phyloP scores from a whole-genome alignment of 2,888 invertebrate species.

The Pyrrhia umbra region DNA sequence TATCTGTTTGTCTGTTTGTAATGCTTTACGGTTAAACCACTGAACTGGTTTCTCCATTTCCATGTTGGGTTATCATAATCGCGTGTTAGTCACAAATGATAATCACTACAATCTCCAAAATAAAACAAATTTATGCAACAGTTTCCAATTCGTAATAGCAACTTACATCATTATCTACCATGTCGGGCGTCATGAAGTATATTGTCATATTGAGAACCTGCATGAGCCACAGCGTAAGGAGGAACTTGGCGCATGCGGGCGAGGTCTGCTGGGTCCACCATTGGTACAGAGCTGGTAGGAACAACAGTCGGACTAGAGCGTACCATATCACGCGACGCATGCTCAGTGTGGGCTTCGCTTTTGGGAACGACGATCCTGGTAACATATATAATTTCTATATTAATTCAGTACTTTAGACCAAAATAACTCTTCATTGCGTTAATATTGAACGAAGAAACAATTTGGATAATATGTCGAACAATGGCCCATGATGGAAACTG shows the following conservation, averaged over 20 bases:
- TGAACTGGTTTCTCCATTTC: neutral
- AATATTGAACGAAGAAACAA: neutral
- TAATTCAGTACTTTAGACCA: neutral
- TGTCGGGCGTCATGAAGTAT: constrained; percentile 86
- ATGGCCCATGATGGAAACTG: neutral
- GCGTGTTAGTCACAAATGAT: no score
- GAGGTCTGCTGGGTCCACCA: constrained; percentile 98
- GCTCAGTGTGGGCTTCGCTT: constrained; percentile 98
- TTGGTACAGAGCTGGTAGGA: constrained; percentile 95
- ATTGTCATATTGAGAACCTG: constrained; percentile 92
- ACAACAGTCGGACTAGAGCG: constrained; percentile 94
- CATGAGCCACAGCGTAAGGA: constrained; percentile 94
- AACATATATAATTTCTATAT: constrained; percentile 5
- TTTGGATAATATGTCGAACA: neutral
- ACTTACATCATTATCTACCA: constrained; percentile 88
- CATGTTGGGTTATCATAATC: no score
- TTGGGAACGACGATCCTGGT: constrained; percentile 97
- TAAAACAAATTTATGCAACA: neutral
- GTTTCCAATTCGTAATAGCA: constrained; percentile 4
- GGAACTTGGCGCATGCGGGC: constrained; percentile 92
- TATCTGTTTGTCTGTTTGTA: neutral
- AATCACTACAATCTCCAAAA: no score
- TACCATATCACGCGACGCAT: constrained; percentile 95
- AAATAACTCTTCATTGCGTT: neutral
- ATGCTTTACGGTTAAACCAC: neutral